These are phyloP conservation scores for Salminus brasiliensis DNA, from an alignment of 2,113 vertebrate species.

Conservation along the genomic window DNA sequence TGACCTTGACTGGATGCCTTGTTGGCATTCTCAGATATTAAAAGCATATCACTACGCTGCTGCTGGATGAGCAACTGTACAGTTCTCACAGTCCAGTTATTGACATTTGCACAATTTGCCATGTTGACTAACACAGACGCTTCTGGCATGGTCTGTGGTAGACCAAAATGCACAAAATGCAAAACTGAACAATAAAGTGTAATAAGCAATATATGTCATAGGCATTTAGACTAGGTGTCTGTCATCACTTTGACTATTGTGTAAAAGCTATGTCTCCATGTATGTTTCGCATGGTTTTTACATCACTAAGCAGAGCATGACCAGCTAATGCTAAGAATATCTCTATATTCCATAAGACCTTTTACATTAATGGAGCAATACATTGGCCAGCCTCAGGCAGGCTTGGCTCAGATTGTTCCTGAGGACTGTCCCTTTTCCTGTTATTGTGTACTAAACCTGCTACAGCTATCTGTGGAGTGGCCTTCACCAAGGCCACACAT, in stretches of 20 bases:
- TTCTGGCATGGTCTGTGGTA: too few relatives aligned
- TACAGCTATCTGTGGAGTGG: slow-evolving; percentile 28
- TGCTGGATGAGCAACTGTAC: neutral
- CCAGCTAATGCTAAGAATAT: neutral
- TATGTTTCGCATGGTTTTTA: neutral
- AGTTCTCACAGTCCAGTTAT: slow-evolving; percentile 2
- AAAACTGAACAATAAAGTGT: too few relatives aligned
- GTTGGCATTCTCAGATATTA: slow-evolving; percentile 1
- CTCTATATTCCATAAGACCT: neutral
- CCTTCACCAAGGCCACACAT: slow-evolving; percentile 24
- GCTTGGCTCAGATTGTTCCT: slow-evolving; percentile 23
- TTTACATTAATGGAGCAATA: neutral
- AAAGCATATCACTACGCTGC: neutral
- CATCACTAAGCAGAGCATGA: neutral
- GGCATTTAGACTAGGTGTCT: too few relatives aligned
- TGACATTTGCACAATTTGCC: neutral
- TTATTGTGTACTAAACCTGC: slow-evolving; percentile 54
- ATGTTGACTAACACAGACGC: too few relatives aligned
- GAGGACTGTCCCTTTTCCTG: slow-evolving; percentile 62
- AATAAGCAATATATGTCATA: too few relatives aligned
- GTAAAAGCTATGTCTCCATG: too few relatives aligned
- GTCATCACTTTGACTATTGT: too few relatives aligned
- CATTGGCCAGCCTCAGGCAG: neutral
- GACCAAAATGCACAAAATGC: too few relatives aligned
- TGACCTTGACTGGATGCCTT: slow-evolving; percentile 15